Base-by-base conservation (phyloP, 1,140 invertebrate genomes). In the Calephelis virginiensis region DNA sequence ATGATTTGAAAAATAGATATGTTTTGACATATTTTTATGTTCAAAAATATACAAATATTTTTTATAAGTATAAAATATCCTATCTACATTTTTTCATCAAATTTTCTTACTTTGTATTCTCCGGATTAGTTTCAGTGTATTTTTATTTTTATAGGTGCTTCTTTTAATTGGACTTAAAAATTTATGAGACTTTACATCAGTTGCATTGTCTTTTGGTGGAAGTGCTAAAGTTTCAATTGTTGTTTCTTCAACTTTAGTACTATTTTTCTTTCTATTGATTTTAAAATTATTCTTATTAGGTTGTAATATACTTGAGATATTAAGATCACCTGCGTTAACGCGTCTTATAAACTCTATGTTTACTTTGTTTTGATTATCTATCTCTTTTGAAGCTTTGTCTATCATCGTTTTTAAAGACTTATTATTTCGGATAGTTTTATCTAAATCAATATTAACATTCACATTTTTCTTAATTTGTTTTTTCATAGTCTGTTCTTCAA, bases 341-440 rank as follows among this genome's bases (percentile, higher is more conserved):
- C 70, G 63, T 14, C 68, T 73, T 14, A 80, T 72, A 13, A 81
- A 71, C 64, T 81, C 75, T 50, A 82, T 56, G 49, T 71, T 82
- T 45, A 75, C 73, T 43, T 81, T 77, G 62, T 83, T 85, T 50
- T 82, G 77, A 63, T 73, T 72, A 8, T 85, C 80, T 56, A 85
- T 83, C 63, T 75, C 68, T 46, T 83, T 75, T 7, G 80, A 80
- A 14, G 83, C 59, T 8, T 48, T 72, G 28, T 67, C 69, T 12
- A 85, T 85, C 60, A 83, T 68, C 40, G 80, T 71, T 61, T 56
- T 17, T 28, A 56, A 56, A 9, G 53, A 56, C 5, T 43, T 43
- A 56, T 56, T 37, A 11, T 56, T 56, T 56, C 10, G 14, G 5
- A 56, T 17, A 37, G 9, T 7, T 14, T 56, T 14, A 37, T 56